These are phyloP conservation scores for Plotosus lineatus DNA, from an alignment of 2,113 vertebrate genomes.

Conservation along the genomic window DNA sequence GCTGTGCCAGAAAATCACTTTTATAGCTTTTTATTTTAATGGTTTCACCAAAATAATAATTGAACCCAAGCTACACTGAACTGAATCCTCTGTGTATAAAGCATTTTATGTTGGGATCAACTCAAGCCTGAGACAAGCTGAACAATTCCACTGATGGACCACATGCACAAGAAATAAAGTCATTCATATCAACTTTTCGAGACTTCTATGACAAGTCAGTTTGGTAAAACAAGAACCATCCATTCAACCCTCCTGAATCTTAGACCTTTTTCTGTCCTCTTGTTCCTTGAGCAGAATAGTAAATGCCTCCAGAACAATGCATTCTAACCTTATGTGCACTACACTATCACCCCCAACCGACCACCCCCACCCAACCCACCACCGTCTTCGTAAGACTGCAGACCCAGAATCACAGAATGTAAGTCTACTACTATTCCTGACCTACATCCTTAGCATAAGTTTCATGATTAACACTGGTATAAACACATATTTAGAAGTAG, in stretches of 20 bases:
- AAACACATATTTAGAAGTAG: no score
- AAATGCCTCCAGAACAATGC: conserved; percentile 55
- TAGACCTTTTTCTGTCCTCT: not conserved
- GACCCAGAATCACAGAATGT: conserved; percentile 64
- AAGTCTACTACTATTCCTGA: conserved; percentile 49
- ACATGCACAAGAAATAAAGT: not conserved
- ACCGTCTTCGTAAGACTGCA: no score
- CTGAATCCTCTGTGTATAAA: not conserved
- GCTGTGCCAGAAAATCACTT: not conserved
- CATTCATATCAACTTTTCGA: not conserved
- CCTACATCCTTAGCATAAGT: no score
- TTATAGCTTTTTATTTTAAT: not conserved
- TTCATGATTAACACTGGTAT: no score
- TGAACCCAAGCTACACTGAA: conserved; percentile 15
- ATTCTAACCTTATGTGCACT: conserved; percentile 49
- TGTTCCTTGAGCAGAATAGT: conserved; percentile 36
- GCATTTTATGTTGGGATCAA: not conserved
- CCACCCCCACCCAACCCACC: no score
- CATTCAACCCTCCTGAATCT: not conserved
- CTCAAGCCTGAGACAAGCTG: not conserved
- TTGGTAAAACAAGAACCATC: not conserved
- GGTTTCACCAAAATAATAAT: conserved; percentile 28
- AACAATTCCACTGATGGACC: not conserved
- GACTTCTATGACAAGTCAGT: not conserved
- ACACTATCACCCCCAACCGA: no score